These are phyloP conservation scores for Tragopan temminckii DNA, from an alignment of 2,797 vertebrate species.

Conservation along the genomic window DNA sequence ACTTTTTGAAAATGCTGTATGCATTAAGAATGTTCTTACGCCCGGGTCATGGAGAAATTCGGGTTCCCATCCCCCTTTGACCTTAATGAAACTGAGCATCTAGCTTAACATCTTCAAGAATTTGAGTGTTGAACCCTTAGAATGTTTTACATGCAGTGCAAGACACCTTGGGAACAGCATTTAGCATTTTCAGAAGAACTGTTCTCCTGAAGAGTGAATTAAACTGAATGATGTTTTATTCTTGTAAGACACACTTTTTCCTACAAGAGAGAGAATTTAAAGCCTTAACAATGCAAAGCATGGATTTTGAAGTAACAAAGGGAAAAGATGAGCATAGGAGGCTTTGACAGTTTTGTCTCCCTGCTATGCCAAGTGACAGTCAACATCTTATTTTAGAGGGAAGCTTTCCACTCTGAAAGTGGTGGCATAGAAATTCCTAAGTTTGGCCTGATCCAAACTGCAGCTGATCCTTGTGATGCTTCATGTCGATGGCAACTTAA, in stretches of 20 bases:
- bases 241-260: neutral
- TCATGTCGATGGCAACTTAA: neutral
- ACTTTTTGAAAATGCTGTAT: neutral
- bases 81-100: neutral
- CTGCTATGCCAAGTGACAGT: slow-evolving; percentile 43
- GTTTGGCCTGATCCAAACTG: neutral
- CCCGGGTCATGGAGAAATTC: neutral
- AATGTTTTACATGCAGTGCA: neutral
- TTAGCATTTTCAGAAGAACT: neutral
- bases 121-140: neutral
- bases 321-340: slow-evolving; percentile 13
- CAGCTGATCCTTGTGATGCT: neutral
- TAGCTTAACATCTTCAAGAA: neutral
- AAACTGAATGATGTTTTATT: slow-evolving; percentile 3
- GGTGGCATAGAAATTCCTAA: neutral
- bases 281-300: slow-evolving; percentile 29
- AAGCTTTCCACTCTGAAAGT: slow-evolving; percentile 6
- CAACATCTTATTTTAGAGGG: slow-evolving; percentile 30
- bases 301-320: slow-evolving; percentile 42
- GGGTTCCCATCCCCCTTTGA: neutral
- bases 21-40: neutral
- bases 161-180: neutral
- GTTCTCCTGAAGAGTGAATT: neutral
- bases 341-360: slow-evolving; percentile 49
- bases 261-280: slow-evolving; percentile 19